Evolutionary conservation across 2,888 invertebrate species (phyloP), one percentile per base, ranked within the genome.

Genomic region (Plusia festucae): DNA sequence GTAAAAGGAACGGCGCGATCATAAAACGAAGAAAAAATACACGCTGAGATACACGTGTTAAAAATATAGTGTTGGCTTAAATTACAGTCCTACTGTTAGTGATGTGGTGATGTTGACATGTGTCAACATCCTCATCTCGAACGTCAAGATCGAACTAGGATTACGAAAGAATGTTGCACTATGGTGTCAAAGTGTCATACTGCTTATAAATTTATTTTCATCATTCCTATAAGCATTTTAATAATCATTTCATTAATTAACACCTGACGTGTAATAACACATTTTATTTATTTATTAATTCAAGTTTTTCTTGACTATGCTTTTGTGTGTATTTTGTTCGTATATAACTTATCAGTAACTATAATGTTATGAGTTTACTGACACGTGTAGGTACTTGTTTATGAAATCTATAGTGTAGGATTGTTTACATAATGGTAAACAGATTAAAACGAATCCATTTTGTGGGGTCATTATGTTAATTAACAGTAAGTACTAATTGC

Each of bases 151-250:
- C 46, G 56, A 59, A 53, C 16, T 53, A 34, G 51, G 32, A 62
- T 60, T 66, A 54, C 56, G 20, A 68, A 70, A 77, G 66, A 73
- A 76, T 77, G 53, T 77, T 18, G 27, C 74, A 77, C 52, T 22
- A n/a, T 32, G 46, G 74, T 77, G 73, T 61, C 53, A 67, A 73
- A 63, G 67, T 64, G 57, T 51, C 52, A 52, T 52, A 60, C 1
- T 20, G 4, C 46, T 9, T 20, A 11, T 32, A 15, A 18, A 53
- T 54, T 57, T 57, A 44, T 76, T 52, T 51, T 65, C 54, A 15
- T 58, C 44, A 55, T 59, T 40, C 40, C n/a, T 40, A 40, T n/a
- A 40, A n/a, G 15, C n/a, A 5, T 40, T 40, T 6, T 40, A 40
- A n/a, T 40, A 40, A 40, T n/a, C n/a, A 40, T 0, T 15, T 40